Base-by-base conservation (phyloP, 2,113 vertebrate species). In the Myrmophylax atrothorax region DNA sequence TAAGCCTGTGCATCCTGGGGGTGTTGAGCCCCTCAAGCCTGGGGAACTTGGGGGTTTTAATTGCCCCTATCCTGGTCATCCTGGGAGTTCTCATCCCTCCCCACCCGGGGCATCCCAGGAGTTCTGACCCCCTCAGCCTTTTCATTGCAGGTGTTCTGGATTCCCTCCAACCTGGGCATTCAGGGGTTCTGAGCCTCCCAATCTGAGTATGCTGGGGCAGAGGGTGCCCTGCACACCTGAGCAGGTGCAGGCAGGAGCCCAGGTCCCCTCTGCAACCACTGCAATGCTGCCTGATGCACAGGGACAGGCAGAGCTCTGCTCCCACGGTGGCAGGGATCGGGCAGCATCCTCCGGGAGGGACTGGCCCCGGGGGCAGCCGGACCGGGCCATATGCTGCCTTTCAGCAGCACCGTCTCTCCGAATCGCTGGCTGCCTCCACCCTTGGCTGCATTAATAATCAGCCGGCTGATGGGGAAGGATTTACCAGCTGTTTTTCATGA, bases 401-500 rank as follows among this genome's bases (percentile, higher is more conserved):
- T 84, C 53, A 1, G 16, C 70, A 42, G 53, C 40, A 40, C 76
- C 17, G 2, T 68, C 44, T 67, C 93, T 78, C 76, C 64, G 12
- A 25, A 52, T 42, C 40, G 7, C 77, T 91, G 3, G 12, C 81
- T 96, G 93, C 91, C 63, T 94, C 82, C 85, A 86, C 95, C 74
- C 93, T 97, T 22, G 89, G 95, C 89, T 93, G 95, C 95, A 90
- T 94, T 96, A 95, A 95, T 95, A 95, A 96, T 87, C 91, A 93
- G 92, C 78, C 53, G 25, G 92, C 92, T 96, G 95, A 94, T 94
- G 91, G 94, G 91, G 94, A 96, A 96, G 95, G 95, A 97, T 97
- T 97, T 97, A 96, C 95, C 96, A 97, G 95, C 96, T 96, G 96
- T 96, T 97, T 97, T 96, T 93, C 95, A 68, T 70, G 94, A 97